Conservation (phyloP, 2,113 vertebrate genomes). For the Aldabrachelys gigantea region DNA sequence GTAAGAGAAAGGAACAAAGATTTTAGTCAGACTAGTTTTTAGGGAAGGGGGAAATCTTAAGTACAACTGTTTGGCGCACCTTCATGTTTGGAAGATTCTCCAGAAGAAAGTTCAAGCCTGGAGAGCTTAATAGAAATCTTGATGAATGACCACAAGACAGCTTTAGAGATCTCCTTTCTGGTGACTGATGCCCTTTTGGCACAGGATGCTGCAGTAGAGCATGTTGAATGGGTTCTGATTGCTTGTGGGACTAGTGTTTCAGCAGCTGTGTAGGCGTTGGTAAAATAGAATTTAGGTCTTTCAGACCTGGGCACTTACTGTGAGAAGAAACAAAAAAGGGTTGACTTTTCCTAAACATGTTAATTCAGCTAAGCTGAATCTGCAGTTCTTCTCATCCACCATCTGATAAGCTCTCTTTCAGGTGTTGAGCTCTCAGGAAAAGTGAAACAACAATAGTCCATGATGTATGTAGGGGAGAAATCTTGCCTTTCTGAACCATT, state of each 20-base stretch:
- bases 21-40: not conserved
- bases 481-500: too few relatives aligned
- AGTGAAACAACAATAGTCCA: too few relatives aligned
- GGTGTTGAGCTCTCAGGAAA: not conserved
- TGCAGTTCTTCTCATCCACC: not conserved
- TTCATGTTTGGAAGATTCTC: not conserved
- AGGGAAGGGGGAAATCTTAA: not conserved
- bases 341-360: not conserved
- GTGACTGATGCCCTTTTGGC: rapidly evolving
- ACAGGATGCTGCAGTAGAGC: not conserved
- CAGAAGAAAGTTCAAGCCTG: not conserved
- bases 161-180: not conserved
- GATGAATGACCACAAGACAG: not conserved
- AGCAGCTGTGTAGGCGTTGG: not conserved
- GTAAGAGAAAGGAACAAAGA: not conserved
- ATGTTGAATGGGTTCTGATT: too few relatives aligned
- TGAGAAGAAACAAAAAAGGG: not conserved
- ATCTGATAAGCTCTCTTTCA: not conserved
- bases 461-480: too few relatives aligned
- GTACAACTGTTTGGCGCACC: not conserved
- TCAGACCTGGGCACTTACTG: not conserved
- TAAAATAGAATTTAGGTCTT: too few relatives aligned
- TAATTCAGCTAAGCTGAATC: not conserved
- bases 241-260: not conserved
- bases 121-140: not conserved